Base-by-base conservation (phyloP, 2,888 invertebrate genomes). In the Cepaea hortensis region DNA sequence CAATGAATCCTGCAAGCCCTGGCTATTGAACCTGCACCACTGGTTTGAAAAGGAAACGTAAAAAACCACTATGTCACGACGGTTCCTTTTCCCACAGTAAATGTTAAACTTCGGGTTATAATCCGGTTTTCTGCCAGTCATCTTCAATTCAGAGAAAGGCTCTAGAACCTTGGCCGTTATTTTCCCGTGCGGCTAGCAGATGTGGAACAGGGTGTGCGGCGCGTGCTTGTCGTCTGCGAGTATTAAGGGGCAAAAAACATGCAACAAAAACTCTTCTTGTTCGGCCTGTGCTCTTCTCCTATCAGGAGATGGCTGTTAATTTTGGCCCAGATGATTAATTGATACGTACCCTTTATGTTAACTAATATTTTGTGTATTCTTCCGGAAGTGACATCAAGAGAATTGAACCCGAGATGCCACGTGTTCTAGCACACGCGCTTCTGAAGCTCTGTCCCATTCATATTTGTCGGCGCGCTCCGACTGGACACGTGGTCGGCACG, bases 401-500 rank as follows among this genome's bases (percentile, higher is more conserved):
- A 84, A 76, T 65, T 62, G n/a, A 55, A 75, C 65, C 65, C 5
- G 48, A 76, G 76, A 75, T 6, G 84, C 77, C 84, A 84, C 84
- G 84, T 84, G 76, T 62, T 76, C 81, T 65, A 46, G 46, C 81
- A 35, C 65, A 68, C 65, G 81, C 81, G 55, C 62, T 82, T 50
- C 35, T 75, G 61, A 70, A 73, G 9, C 61, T 20, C 61, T 46
- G 15, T 48, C 55, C 84, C 84, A 77, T 84, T 84, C 50, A 76
- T 84, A 84, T 76, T 84, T 76, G 72, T 76, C 87, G 81, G 84
- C 76, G 73, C 81, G 65, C 73, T 68, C 87, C 65, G 84, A 81
- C 75, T 48, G 9, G 81, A n/a, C 87, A 86, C 87, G 87, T 86
- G 87, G 80, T 80, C 62, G 81, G 23, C 87, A 85, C 85, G 87